Base-by-base conservation (phyloP, 2,797 vertebrate genomes). In the Anabacerthia variegaticeps region DNA sequence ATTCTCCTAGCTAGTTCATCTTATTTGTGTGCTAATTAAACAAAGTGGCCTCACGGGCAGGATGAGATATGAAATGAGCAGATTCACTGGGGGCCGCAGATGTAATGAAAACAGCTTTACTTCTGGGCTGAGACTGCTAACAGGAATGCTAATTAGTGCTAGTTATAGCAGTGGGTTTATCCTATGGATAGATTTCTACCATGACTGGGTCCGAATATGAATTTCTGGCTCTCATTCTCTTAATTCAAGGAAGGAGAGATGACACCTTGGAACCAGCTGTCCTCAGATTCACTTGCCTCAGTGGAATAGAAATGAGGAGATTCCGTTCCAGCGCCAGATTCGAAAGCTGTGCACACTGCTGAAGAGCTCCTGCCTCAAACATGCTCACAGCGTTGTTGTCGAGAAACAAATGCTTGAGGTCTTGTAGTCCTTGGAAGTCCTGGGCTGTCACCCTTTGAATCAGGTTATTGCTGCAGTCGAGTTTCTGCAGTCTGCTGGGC, bases 261-360 rank as follows among this genome's bases (percentile, higher is more conserved):
- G 59, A 67, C 79, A 62, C 62, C 67, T 83, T 74, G 39, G 65
- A 87, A 62, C 30, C 28, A 63, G 44, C 74, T 69, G 43, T 36
- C 37, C 49, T 77, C 55, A 62, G 63, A 83, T 87, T 83, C 79
- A 95, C 97, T 97, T 97, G 98, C 98, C 98, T 98, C 32, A 98
- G 88, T 1, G 98, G 98, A 88, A 98, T 96, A 44, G 98, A 98
- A 72, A 96, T 59, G 23, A 99, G 97, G 49, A 97, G 97, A 73
- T 98, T 99, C 97, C 98, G 98, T 80, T 98, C 98, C 97, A 98
- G 91, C 0, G 98, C 98, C 89, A 98, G 92, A 82, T 98, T 98
- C 6, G 97, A 98, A 65, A 99, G 97, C 58, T 98, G 97, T 0
- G 24, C 78, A n/a, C 98, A 98, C 88, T 96, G 97, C 89, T 97